Evolutionary conservation across 1,140 invertebrate genomes (phyloP).

Genomic region (Caenorhabditis brenneri): DNA sequence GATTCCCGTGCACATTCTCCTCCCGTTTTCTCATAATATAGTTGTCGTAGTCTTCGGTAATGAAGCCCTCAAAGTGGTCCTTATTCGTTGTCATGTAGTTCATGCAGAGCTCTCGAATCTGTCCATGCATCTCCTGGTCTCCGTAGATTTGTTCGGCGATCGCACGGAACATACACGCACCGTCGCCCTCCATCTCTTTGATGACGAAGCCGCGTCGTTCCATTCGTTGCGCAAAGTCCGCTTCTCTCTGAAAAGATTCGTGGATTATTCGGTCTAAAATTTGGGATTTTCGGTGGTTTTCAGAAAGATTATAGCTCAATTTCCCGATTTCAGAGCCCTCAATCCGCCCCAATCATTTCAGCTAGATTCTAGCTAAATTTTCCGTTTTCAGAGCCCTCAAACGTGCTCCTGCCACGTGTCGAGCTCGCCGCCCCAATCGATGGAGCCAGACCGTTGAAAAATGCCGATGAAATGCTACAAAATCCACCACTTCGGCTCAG

Average conservation of each 20-base stretch:
- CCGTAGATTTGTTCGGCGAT: slow-evolving; percentile 91
- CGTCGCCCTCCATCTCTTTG: slow-evolving; percentile 88
- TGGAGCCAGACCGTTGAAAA: not conserved
- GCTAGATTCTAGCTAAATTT: not conserved
- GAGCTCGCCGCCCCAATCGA: not conserved
- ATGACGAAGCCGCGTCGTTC: slow-evolving; percentile 78
- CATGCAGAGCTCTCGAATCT: slow-evolving; percentile 85
- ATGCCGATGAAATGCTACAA: slow-evolving; percentile 71
- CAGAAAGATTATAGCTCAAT: no score
- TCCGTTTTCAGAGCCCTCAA: slow-evolving; percentile 77
- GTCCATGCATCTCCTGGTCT: slow-evolving; percentile 87
- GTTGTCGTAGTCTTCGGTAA: slow-evolving; percentile 87
- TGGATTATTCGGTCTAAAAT: no score
- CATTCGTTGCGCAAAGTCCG: slow-evolving; percentile 72
- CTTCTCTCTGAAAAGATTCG: slow-evolving; percentile 72
- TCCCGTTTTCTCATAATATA: slow-evolving; percentile 82
- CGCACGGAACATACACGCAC: slow-evolving; percentile 88
- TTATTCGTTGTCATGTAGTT: slow-evolving; percentile 88
- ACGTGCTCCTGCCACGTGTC: slow-evolving; percentile 81
- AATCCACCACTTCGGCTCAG: slow-evolving; percentile 84
- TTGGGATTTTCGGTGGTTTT: no score
- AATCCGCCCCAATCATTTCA: no score
- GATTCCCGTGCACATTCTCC: slow-evolving; percentile 86
- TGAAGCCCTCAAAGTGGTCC: slow-evolving; percentile 90
- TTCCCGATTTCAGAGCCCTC: no score